Conservation (phyloP, 2,113 vertebrate genomes). For the Strigops habroptila region DNA sequence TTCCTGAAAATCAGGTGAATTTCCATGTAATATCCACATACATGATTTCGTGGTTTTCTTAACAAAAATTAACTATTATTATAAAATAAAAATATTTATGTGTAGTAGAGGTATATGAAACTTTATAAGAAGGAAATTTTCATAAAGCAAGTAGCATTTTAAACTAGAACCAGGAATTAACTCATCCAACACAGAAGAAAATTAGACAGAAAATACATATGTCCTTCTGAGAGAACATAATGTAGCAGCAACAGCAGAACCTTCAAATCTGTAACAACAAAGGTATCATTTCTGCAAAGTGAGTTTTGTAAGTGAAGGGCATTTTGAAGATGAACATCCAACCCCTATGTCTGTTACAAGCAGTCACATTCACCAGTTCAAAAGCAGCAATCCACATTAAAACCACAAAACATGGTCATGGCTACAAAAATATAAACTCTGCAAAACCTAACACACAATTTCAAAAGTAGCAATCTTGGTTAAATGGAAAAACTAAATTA, state of each 20-base stretch:
- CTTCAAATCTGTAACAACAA: not conserved
- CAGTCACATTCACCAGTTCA: not conserved
- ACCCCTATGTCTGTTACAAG: not conserved
- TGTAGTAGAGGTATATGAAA: not conserved
- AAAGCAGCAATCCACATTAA: constrained; percentile 1
- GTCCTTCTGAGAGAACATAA: not conserved
- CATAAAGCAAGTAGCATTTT: not conserved
- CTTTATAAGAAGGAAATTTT: not conserved
- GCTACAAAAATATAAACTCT: not conserved
- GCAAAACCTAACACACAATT: not conserved
- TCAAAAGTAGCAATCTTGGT: not conserved
- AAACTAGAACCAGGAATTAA: not conserved
- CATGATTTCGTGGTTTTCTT: not conserved
- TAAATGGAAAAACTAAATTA: not conserved
- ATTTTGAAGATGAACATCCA: not conserved
- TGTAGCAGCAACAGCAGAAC: not conserved
- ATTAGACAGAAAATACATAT: not conserved
- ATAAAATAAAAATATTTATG: not conserved
- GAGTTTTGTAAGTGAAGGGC: constrained; percentile 22
- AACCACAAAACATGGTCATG: not conserved
- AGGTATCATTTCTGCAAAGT: not conserved
- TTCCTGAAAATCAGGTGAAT: not conserved
- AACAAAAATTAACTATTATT: not conserved
- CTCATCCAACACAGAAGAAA: not conserved
- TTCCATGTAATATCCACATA: not conserved